phyloP scores from a whole-genome alignment of 2,113 vertebrate genomes.

The Zapus hudsonius region DNA sequence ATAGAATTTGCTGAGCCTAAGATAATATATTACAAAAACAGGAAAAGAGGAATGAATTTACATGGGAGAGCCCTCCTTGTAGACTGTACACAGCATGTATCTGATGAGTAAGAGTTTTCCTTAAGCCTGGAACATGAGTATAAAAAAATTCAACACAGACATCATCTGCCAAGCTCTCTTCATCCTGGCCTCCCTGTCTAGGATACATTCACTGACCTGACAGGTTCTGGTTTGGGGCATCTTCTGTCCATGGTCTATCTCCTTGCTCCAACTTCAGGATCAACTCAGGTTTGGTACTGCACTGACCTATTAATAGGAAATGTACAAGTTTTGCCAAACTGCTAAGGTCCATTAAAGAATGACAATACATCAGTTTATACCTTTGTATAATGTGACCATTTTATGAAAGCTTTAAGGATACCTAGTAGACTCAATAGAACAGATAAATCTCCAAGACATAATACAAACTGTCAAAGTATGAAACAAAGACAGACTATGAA shows the following conservation, averaged over 20 bases:
- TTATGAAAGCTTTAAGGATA: neutral
- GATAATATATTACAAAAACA: neutral
- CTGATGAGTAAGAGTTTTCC: neutral
- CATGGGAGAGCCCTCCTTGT: neutral
- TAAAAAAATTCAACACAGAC: neutral
- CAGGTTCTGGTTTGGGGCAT: neutral
- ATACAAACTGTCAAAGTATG: neutral
- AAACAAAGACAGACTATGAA: neutral
- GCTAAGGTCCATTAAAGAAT: neutral
- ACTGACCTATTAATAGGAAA: slow-evolving; percentile 9
- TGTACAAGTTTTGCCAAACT: neutral
- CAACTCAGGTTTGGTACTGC: slow-evolving; percentile 32
- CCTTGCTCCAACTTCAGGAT: slow-evolving; percentile 35
- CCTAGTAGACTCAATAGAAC: neutral
- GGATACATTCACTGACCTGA: neutral
- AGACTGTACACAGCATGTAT: neutral
- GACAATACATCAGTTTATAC: neutral
- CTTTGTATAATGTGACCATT: neutral
- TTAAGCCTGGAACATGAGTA: neutral
- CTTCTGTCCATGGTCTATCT: neutral
- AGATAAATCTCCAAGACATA: neutral
- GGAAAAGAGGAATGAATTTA: neutral
- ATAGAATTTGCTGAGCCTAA: neutral
- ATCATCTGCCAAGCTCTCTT: neutral
- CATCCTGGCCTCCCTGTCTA: neutral